Percentiles rank a stretch among this genome's conserved stretches.
These are phyloP conservation scores for Brachyhypopomus gauderio DNA, from an alignment of 2,113 vertebrate genomes.

Conservation along the genomic window DNA sequence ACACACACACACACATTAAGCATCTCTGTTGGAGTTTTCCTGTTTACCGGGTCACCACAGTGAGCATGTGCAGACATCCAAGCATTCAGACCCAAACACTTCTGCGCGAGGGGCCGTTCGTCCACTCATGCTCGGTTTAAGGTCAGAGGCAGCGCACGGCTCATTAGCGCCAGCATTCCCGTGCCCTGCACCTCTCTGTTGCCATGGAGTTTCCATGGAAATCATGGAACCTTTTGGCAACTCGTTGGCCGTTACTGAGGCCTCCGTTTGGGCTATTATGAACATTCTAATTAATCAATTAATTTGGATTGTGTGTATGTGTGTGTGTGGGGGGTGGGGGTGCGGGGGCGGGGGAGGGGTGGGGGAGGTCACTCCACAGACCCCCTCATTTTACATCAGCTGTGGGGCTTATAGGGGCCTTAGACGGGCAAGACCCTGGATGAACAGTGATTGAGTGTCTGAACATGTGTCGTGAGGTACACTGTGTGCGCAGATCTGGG, in stretches of 20 bases:
- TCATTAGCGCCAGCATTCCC: neutral
- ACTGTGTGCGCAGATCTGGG: too few relatives aligned
- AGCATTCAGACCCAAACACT: neutral
- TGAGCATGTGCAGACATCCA: neutral
- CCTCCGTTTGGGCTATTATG: constrained; percentile 16
- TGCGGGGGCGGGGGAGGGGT: neutral
- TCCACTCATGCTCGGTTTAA: neutral
- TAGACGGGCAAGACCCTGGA: neutral
- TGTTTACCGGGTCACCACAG: too few relatives aligned
- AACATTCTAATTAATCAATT: constrained; percentile 25
- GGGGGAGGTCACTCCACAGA: neutral
- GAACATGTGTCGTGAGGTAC: neutral
- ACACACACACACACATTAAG: too few relatives aligned
- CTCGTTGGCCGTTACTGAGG: neutral
- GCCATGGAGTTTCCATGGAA: constrained; percentile 10
- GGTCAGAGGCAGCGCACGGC: neutral
- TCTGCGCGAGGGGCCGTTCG: neutral
- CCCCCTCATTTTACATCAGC: neutral
- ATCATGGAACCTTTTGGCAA: neutral
- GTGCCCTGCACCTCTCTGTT: neutral
- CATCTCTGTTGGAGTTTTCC: too few relatives aligned
- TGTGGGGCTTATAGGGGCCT: neutral
- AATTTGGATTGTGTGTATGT: neutral
- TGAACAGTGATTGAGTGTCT: neutral
- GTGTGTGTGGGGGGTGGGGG: neutral